A percentile compares a stretch with the other conserved stretches of the same genome.
phyloP scores from a whole-genome alignment of 2,888 invertebrate genomes.

The Rotaria magnacalcarata region DNA sequence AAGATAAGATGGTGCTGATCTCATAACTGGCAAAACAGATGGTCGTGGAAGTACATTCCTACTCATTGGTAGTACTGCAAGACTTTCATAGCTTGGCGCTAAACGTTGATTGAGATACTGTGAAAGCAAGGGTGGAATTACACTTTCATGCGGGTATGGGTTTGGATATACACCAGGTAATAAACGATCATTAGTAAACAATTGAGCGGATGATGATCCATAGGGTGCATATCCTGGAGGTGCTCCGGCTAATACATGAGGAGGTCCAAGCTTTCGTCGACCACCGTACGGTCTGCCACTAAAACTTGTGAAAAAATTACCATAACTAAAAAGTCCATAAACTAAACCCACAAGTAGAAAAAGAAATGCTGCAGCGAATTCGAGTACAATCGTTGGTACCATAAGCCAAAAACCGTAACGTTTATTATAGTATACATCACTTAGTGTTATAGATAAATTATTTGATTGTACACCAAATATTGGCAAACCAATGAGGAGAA shows the following conservation, averaged over 20 bases:
- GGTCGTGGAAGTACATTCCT: background rate
- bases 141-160: too few relatives aligned
- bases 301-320: background rate
- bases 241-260: background rate
- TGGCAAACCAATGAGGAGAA: conserved; percentile 3
- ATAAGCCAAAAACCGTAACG: conserved; percentile 32
- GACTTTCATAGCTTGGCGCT: background rate
- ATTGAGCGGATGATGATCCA: too few relatives aligned
- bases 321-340: background rate
- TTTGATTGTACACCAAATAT: background rate
- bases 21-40: background rate
- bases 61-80: background rate
- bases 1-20: background rate
- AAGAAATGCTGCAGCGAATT: background rate
- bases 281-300: background rate
- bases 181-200: too few relatives aligned
- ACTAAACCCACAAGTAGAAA: background rate
- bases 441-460: background rate
- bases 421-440: background rate
- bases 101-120: background rate
- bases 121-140: background rate
- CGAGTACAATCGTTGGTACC: background rate
- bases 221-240: background rate
- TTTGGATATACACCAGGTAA: too few relatives aligned
- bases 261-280: background rate